Percentiles rank a stretch among this genome's conserved stretches.
Evolutionary conservation across 2,888 invertebrate species (phyloP).

Genomic region (Tachina lurida): DNA sequence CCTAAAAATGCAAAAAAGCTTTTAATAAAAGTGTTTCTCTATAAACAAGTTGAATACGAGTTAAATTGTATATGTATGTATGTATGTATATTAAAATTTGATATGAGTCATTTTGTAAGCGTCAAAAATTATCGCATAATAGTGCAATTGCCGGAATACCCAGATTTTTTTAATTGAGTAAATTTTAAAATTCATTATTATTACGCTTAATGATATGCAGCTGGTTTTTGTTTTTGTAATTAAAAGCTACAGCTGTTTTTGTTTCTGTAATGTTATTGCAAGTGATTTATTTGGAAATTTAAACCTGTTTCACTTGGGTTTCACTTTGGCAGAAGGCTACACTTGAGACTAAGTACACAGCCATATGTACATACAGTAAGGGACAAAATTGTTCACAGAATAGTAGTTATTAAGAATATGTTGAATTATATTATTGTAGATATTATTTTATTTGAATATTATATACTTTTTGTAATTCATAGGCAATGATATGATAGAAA

Average conservation of each 20-base stretch:
- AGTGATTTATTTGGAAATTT: no score
- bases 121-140: not conserved
- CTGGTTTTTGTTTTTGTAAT: not conserved
- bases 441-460: no score
- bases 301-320: no score
- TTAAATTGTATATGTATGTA: not conserved
- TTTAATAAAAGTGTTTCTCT: not conserved
- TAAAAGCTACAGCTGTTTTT: not conserved
- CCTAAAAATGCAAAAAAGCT: not conserved
- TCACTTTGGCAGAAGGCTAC: no score
- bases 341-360: no score
- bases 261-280: not conserved
- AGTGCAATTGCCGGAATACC: slow-evolving; percentile 19
- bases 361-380: no score
- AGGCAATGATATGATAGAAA: no score
- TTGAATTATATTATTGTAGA: no score
- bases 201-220: slow-evolving; percentile 11
- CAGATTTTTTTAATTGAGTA: slow-evolving; percentile 27
- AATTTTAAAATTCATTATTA: slow-evolving; percentile 23
- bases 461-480: no score
- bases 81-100: not conserved
- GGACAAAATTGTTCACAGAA: no score
- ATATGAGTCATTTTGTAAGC: slow-evolving; percentile 21
- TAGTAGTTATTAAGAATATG: no score
- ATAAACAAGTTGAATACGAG: not conserved